Evolutionary conservation across 2,888 invertebrate species (phyloP).

Genomic region (Sarcophaga caerulescens): DNA sequence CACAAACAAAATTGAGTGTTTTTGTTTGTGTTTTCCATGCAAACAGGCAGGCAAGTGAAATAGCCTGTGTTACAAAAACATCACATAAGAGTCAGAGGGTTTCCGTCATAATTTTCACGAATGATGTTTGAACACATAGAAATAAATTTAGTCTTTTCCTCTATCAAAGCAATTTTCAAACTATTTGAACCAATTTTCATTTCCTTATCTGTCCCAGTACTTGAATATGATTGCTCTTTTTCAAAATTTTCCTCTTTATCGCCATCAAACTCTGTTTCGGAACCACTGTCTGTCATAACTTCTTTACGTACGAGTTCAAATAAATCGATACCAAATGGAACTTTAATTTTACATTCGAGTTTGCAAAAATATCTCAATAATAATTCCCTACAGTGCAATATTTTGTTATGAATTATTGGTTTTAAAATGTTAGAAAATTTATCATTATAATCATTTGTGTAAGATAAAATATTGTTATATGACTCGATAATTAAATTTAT

Average conservation of each 20-base stretch:
- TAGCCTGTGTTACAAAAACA: no score
- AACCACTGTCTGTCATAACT: background rate
- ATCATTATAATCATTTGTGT: background rate
- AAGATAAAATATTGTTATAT: constrained; percentile 22
- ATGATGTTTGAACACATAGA: constrained; percentile 23
- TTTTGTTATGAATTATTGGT: constrained; percentile 6
- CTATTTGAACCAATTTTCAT: background rate
- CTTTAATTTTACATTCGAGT: constrained; percentile 24
- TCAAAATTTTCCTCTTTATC: no score
- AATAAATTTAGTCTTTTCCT: constrained; percentile 31
- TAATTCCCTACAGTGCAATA: constrained; percentile 25
- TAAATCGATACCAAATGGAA: constrained; percentile 20
- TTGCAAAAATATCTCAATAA: constrained; percentile 30
- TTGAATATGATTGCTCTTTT: no score
- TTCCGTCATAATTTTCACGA: background rate
- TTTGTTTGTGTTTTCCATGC: no score
- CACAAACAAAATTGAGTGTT: no score
- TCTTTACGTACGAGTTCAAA: constrained; percentile 19
- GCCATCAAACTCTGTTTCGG: no score
- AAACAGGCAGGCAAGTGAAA: no score
- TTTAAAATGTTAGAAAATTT: background rate
- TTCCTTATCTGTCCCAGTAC: no score
- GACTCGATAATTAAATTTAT: constrained; percentile 3
- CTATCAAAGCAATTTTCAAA: constrained; percentile 34
- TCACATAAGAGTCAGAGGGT: background rate